Base-by-base conservation (phyloP, 1,140 invertebrate genomes). In the Drosophila simulans region DNA sequence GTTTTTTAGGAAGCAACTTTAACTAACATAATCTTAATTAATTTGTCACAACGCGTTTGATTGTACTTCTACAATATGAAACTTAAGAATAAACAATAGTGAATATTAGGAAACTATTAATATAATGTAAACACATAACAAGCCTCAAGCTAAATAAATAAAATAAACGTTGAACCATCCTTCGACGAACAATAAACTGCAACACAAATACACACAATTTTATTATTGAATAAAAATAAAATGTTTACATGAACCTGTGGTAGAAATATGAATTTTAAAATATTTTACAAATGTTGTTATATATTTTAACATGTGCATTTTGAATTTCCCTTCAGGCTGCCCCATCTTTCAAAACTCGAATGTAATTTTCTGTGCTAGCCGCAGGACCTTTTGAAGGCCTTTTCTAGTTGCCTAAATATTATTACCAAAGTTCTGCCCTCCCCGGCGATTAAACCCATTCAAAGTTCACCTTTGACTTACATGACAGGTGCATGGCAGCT, bases 351-450 rank as follows among this genome's bases (percentile, higher is more conserved):
- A 20, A 70, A 70, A 70, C 56, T 13, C 25, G 40, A 56, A 55
- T n/a, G 3, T 40, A 46, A 48, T 25, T 20, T n/a, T 3, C 22
- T 25, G 22, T 27, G 22, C 5, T 37, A 15, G 20, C 15, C 22
- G 10, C 22, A 42, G 11, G 34, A 42, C 59, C 17, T 40, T 68
- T 25, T 45, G 39, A 8, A 48, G 17, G 25, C 42, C 51, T 39
- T 56, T 31, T 49, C 57, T 66, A 66, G 76, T 66, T 85, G 77
- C 74, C 80, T 75, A 88, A 85, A 85, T 85, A 86, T 85, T 70
- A 85, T 85, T 88, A 88, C 46, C 22, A 82, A 85, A 85, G 64
- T 88, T 85, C 35, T 46, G 17, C 37, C 60, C 77, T 73, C 78
- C 74, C 68, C 83, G 71, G 81, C 81, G 77, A 84, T 84, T 74